Base-by-base conservation (phyloP, 2,888 invertebrate genomes). In the Atrina japonica region DNA sequence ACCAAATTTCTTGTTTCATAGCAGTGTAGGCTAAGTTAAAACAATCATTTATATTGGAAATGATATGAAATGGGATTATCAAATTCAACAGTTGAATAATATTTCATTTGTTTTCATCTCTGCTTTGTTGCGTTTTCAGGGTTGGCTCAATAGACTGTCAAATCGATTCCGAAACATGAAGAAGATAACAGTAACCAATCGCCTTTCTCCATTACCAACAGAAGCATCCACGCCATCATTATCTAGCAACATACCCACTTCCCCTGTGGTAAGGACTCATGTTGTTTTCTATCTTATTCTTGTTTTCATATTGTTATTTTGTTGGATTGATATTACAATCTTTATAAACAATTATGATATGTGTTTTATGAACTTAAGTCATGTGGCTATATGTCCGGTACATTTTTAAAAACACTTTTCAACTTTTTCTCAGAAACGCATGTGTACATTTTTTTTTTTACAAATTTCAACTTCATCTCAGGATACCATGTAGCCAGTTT, bases 111-210 rank as follows among this genome's bases (percentile, higher is more conserved):
- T n/a, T n/a, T n/a, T n/a, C n/a, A n/a, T n/a, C n/a, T n/a, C n/a
- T n/a, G n/a, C n/a, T n/a, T n/a, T n/a, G n/a, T n/a, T n/a, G n/a
- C 14, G 52, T 65, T 73, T 76, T 14, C 72, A 89, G 88, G 88
- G 86, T 5, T 90, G 89, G 90, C 88, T 89, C 85, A 88, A 82
- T 66, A 75, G 89, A 53, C 80, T 89, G 81, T 89, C 90, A 3
- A 89, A 88, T 74, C 55, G 89, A 53, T 89, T 90, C 64, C 78
- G 88, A 45, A 88, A 89, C 70, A 79, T 89, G 52, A 89, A 88
- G 75, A 81, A 88, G 35, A 85, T 88, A 45, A 85, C 79, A 64
- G 78, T 81, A 30, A 78, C 79, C 41, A 88, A 87, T 76, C 80
- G 87, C 11, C 77, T 88, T 29, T 78, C 79, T 27, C 87, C 88